Percentiles rank a stretch among this genome's conserved stretches.
phyloP scores from a whole-genome alignment of 2,113 vertebrate genomes.

The Aspidoscelis tigris region DNA sequence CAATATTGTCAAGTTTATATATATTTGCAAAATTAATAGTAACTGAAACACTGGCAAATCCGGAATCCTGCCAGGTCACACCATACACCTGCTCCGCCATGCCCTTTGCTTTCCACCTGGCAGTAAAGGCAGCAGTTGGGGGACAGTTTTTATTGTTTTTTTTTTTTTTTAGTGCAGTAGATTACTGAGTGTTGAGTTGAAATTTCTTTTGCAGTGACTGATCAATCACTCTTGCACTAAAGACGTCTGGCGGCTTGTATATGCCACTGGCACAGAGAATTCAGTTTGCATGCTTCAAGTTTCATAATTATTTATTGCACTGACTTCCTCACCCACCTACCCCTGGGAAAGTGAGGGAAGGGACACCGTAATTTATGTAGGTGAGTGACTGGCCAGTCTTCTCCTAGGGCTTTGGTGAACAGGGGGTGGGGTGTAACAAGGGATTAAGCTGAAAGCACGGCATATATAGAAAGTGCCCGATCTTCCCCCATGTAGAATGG shows the following conservation, averaged over 20 bases:
- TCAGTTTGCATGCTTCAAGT: constrained; percentile 1
- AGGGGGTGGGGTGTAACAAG: not conserved
- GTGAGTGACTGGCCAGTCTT: not conserved
- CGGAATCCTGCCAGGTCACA: not conserved
- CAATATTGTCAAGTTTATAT: constrained; percentile 12
- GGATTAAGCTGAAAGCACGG: constrained; percentile 25
- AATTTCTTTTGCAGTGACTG: not conserved
- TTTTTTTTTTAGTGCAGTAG: not conserved
- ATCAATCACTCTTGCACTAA: not conserved
- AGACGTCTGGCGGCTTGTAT: not conserved
- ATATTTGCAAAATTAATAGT: not conserved
- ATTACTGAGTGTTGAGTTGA: not conserved
- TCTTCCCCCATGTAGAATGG: not conserved
- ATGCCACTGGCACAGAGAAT: not conserved
- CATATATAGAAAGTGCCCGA: constrained; percentile 26
- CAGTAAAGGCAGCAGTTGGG: not conserved
- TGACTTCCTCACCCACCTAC: not conserved
- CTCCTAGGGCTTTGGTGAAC: not conserved
- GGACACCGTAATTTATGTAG: not conserved
- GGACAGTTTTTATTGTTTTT: too few species aligned
- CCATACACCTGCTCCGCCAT: not conserved
- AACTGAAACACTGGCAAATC: not conserved
- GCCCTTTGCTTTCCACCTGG: not conserved
- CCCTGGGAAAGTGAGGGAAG: not conserved
- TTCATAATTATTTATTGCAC: constrained; percentile 23